Evolutionary conservation across 2,797 vertebrate species (phyloP).

Genomic region (Thripadectes ignobilis): DNA sequence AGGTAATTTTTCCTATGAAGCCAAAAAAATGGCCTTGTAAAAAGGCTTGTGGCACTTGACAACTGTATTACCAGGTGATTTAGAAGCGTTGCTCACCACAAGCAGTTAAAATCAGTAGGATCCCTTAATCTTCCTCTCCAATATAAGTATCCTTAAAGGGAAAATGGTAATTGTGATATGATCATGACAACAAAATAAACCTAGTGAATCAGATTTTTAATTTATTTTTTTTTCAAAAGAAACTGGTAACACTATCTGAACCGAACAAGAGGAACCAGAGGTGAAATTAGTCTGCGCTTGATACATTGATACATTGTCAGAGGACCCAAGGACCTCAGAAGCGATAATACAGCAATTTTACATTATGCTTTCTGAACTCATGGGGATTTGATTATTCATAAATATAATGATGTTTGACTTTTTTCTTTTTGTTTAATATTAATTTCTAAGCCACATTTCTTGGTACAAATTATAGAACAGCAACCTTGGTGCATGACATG

Average conservation of each 20-base stretch:
- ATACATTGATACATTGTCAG: neutral
- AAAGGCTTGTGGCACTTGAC: neutral
- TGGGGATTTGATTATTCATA: neutral
- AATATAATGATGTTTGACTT: neutral
- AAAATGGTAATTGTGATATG: neutral
- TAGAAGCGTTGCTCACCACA: neutral
- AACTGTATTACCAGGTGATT: neutral
- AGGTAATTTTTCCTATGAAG: neutral
- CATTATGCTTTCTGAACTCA: neutral
- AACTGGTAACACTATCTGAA: neutral
- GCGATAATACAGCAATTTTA: neutral
- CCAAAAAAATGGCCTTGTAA: neutral
- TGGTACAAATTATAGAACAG: neutral
- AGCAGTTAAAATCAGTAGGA: neutral
- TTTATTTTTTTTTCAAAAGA: neutral
- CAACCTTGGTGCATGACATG: neutral
- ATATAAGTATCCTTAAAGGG: neutral
- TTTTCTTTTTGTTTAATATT: neutral
- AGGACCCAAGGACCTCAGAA: neutral
- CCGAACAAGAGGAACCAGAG: neutral
- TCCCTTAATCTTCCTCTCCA: neutral
- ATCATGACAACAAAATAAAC: neutral
- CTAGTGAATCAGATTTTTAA: neutral
- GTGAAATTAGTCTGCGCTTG: neutral
- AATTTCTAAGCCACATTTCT: neutral